phyloP scores from a whole-genome alignment of 2,888 invertebrate genomes.

The Diaphora mendica region DNA sequence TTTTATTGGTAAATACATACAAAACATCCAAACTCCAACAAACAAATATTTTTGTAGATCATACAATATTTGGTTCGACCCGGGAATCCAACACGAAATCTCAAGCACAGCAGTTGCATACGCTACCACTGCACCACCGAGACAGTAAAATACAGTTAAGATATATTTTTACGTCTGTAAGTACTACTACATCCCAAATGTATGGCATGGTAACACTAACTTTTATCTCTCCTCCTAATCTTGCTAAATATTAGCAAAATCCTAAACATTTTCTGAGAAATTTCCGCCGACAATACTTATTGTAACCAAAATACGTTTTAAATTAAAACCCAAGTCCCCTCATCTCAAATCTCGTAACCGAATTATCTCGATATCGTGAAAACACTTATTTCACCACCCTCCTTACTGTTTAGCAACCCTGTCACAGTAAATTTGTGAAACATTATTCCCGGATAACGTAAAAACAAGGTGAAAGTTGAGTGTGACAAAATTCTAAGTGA shows the following conservation, averaged over 20 bases:
- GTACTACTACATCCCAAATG: too few relatives aligned
- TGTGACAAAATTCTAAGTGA: conserved; percentile 36
- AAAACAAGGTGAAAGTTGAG: conserved; percentile 21
- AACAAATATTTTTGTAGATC: too few relatives aligned
- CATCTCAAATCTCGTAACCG: conserved; percentile 48
- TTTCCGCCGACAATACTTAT: conserved; percentile 18
- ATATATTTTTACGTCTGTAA: too few relatives aligned
- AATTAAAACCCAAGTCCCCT: conserved; percentile 38
- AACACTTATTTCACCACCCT: conserved; percentile 36
- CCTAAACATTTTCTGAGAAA: background rate
- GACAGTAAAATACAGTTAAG: too few relatives aligned
- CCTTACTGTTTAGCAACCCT: conserved; percentile 24
- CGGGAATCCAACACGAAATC: too few relatives aligned
- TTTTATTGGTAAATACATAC: too few relatives aligned
- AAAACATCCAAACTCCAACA: too few relatives aligned
- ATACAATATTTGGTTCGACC: too few relatives aligned
- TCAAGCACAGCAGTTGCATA: too few relatives aligned
- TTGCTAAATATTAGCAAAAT: background rate
- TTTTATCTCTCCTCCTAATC: background rate
- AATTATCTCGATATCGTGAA: conserved; percentile 37
- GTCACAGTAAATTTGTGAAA: conserved; percentile 28
- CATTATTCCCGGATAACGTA: conserved; percentile 27
- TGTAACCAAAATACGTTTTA: conserved; percentile 22
- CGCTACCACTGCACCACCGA: too few relatives aligned
- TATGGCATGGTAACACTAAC: too few relatives aligned